Conservation (phyloP, 35 echinoderm and acorn worm genomes). For the Apostichopus parvimensis region DNA sequence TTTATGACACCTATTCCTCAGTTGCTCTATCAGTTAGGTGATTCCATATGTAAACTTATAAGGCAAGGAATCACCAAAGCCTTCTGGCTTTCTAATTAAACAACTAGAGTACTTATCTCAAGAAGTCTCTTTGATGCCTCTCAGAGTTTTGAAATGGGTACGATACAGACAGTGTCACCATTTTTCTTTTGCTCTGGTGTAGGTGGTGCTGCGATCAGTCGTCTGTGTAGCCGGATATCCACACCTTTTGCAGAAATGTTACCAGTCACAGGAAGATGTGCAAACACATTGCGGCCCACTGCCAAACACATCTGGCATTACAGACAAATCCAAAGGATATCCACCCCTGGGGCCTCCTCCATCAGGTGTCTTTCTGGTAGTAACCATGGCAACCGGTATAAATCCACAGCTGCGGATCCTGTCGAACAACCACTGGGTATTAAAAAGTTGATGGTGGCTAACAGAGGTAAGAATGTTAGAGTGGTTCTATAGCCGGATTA, state of each 20-base stretch:
- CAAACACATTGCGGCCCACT: constrained; percentile 23
- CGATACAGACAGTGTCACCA: no score
- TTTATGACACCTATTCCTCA: no score
- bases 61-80: no score
- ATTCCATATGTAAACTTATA: no score
- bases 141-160: no score
- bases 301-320: constrained; percentile 47
- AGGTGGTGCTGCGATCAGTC: no score
- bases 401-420: constrained; percentile 23
- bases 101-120: no score
- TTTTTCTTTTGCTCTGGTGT: no score
- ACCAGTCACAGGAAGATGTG: constrained; percentile 30
- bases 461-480: constrained; percentile 63
- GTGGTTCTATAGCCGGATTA: background rate
- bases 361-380: constrained; percentile 33
- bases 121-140: no score
- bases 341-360: background rate
- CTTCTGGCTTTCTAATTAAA: no score
- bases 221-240: no score
- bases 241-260: background rate
- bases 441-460: constrained; percentile 79
- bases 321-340: constrained; percentile 24
- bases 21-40: no score
- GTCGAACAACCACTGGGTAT: constrained; percentile 44
- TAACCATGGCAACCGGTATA: constrained; percentile 47